These are phyloP conservation scores for Caenorhabditis sinica DNA, from an alignment of 2,888 invertebrate genomes.

Conservation along the genomic window DNA sequence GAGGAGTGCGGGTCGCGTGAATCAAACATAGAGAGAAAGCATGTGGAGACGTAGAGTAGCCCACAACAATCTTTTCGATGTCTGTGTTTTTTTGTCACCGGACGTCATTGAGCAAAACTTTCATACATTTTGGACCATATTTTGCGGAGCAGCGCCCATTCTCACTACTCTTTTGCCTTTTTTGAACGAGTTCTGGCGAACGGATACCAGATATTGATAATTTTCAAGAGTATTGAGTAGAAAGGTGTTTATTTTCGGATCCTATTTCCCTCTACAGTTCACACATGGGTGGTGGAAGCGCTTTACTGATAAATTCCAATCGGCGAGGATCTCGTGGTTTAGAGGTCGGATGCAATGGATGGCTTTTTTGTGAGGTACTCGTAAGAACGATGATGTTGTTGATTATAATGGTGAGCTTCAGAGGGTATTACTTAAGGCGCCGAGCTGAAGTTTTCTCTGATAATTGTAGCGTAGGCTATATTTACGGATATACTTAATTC, in stretches of 20 bases:
- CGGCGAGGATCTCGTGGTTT: constrained; percentile 3
- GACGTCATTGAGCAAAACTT: neutral
- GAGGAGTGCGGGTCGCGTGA: no score
- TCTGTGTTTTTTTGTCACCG: neutral
- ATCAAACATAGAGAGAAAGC: no score
- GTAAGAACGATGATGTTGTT: constrained; percentile 36
- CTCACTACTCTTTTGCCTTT: neutral
- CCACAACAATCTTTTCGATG: constrained; percentile 11
- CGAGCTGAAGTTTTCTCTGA: no score
- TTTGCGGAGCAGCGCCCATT: neutral
- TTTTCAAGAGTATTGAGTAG: no score
- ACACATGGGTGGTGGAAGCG: constrained; percentile 53
- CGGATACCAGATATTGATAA: neutral
- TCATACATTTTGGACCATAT: constrained; percentile 27
- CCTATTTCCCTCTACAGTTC: neutral
- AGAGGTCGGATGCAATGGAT: constrained; percentile 48
- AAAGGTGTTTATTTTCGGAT: no score
- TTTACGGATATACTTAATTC: no score
- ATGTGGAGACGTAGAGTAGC: no score
- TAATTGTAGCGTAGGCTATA: no score
- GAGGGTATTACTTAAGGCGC: no score
- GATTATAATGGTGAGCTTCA: constrained; percentile 32
- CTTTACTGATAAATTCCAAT: constrained; percentile 45
- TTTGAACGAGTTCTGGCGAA: neutral
- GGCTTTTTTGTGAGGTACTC: constrained; percentile 52